phyloP scores from a whole-genome alignment of 2,888 invertebrate genomes.

The Torymus texanus region DNA sequence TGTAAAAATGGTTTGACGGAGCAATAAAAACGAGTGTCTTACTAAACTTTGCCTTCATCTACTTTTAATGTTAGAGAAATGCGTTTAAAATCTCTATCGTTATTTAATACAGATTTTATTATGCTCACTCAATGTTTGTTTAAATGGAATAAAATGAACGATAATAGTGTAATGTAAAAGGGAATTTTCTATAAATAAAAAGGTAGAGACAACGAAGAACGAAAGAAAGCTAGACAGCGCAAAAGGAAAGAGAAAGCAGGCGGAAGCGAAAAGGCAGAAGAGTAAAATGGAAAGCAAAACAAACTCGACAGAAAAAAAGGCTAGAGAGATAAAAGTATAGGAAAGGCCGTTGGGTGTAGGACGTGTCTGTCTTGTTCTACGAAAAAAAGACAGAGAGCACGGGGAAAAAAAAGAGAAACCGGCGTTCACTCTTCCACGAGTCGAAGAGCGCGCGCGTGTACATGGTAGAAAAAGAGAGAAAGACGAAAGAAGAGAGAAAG shows the following conservation, averaged over 20 bases:
- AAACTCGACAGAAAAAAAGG: slow-evolving; percentile 45
- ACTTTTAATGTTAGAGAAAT: no score
- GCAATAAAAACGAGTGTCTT: no score
- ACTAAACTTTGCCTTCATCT: no score
- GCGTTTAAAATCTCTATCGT: no score
- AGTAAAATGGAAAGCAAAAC: slow-evolving; percentile 51
- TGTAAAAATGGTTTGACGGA: no score
- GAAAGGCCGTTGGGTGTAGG: slow-evolving; percentile 23
- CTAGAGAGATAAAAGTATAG: slow-evolving; percentile 43
- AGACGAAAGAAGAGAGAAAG: slow-evolving; percentile 45
- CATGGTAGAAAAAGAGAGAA: slow-evolving; percentile 13
- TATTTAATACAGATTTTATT: no score
- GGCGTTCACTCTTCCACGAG: slow-evolving; percentile 18
- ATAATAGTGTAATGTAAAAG: no score
- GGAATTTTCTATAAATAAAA: no score
- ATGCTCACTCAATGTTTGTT: no score
- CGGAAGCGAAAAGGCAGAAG: slow-evolving; percentile 60
- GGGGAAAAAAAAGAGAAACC: slow-evolving; percentile 9
- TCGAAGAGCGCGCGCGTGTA: slow-evolving; percentile 41
- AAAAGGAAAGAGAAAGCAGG: slow-evolving; percentile 27
- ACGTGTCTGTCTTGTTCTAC: slow-evolving; percentile 23
- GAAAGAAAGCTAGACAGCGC: not conserved
- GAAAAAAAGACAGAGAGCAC: slow-evolving; percentile 17
- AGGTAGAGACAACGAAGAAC: no score
- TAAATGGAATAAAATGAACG: no score